Evolutionary conservation across 2,888 invertebrate genomes (phyloP), one percentile per base, ranked within the genome.

Genomic region (Spisula subtruncata): DNA sequence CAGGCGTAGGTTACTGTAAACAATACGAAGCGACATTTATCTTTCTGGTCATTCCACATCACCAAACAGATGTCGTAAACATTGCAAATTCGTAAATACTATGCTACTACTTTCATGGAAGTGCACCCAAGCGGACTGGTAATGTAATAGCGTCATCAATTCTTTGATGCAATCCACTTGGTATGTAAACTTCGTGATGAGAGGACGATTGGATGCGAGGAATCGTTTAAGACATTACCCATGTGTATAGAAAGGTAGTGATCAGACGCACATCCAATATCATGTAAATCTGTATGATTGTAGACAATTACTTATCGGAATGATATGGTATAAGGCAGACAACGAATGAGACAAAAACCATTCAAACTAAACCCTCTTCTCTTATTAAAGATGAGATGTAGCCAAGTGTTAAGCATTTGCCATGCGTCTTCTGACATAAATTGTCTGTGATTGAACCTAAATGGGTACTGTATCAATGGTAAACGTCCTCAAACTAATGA

Each of bases 301-400:
- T 66, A 66, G 60, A 66, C 60, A 66, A 66, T 66, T 66, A 66
- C 60, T 66, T 66, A 66, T 25, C n/a, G n/a, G 25, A 66, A 66
- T 66, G n/a, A 25, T 66, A 66, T 25, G 60, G 25, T 25, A 66
- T 66, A 1, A 10, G 25, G 10, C 25, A 66, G 60, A 66, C 60
- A 25, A 66, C 0, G 25, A 66, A 66, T 25, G 60, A 66, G 60
- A 66, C 60, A 66, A 66, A 25, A 25, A 25, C 60, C 5, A 66
- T 66, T 66, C 60, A 66, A 60, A 66, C 60, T 66, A 66, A 66
- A 6, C 25, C 60, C 60, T 6, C 25, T n/a, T 66, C 41, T 10
- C 60, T 66, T 66, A 66, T 25, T 66, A 1, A n/a, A 25, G 25
- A 66, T 66, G 60, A 25, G 25, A 25, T 25, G 25, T 12, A 66